Evolutionary conservation across 2,888 invertebrate species (phyloP).

Genomic region (Tenthredo livida): DNA sequence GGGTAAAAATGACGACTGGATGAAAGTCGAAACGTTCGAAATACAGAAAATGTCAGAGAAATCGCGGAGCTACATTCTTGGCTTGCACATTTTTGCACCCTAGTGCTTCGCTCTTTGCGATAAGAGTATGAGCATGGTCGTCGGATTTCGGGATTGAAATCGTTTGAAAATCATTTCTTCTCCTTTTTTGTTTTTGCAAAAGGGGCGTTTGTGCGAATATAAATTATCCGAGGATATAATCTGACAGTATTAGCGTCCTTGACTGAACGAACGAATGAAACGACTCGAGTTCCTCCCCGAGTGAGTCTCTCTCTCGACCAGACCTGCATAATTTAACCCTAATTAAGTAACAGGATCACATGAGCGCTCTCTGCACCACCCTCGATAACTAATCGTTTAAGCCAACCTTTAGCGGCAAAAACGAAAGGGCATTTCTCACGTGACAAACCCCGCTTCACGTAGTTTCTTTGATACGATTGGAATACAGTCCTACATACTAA

Average conservation of each 20-base stretch:
- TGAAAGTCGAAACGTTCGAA: background rate
- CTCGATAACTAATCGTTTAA: slow-evolving; percentile 65
- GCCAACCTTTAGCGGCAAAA: slow-evolving; percentile 45
- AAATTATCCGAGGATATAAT: background rate
- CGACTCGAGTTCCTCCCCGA: slow-evolving; percentile 28
- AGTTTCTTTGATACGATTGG: background rate
- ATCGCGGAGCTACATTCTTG: too few relatives aligned
- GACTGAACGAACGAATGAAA: background rate
- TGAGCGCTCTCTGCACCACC: slow-evolving; percentile 61
- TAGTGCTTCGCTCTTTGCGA: too few relatives aligned
- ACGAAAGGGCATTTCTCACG: slow-evolving; percentile 36
- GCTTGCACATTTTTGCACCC: too few relatives aligned
- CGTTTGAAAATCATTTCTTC: too few relatives aligned
- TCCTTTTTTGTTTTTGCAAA: background rate
- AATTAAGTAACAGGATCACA: slow-evolving; percentile 65
- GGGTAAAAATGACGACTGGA: too few relatives aligned
- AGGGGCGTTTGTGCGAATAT: background rate
- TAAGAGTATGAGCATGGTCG: too few relatives aligned
- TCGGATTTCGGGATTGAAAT: too few relatives aligned
- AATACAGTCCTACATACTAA: slow-evolving; percentile 58
- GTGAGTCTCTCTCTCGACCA: slow-evolving; percentile 54
- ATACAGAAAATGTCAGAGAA: too few relatives aligned
- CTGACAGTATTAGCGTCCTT: background rate
- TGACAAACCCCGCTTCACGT: background rate
- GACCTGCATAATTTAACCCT: slow-evolving; percentile 67